Base-by-base conservation (phyloP, 2,797 vertebrate species). In the Champsocephalus esox region DNA sequence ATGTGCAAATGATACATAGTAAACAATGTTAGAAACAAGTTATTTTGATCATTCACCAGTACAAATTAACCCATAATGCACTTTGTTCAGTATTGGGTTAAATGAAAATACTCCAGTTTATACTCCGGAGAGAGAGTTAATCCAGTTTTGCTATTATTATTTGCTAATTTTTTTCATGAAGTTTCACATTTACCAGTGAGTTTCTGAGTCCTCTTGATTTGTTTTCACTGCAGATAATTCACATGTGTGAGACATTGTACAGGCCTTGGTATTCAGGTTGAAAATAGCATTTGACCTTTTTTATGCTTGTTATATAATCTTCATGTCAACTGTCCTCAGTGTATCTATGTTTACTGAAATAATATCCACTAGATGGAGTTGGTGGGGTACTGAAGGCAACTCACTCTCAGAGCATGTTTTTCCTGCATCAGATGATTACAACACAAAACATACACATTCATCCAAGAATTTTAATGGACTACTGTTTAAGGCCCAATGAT, bases 1-100 rank as follows among this genome's bases (percentile, higher is more conserved):
- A 72, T 77, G 88, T 93, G 85, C 87, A 93, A 90, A 93, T 82
- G 28, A 81, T 82, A 87, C 76, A 83, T 76, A 89, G 79, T 84
- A 90, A 89, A 93, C 87, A 59, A 55, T 24, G 44, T 77, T 66
- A 69, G 38, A 82, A 73, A 44, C 49, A 34, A 43, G 62, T 70
- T 64, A 10, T 57, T 83, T 64, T 80, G 52, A 69, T 52, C 86
- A 77, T 43, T 59, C 46, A 67, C 5, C n/a, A 52, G 49, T 69
- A 60, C 32, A 79, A 54, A 73, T 55, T 2, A 75, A 50, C 24
- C 55, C 34, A 80, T 12, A 54, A 57, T 38, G 48, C 81, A 70
- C n/a, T 4, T 61, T 58, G 78, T 58, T 64, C 51, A 73, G 13
- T 59, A 66, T 57, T 77, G 43, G 16, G 61, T 79, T 71, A 58